Evolutionary conservation across 2,113 vertebrate genomes (phyloP).

Genomic region (Catagonus wagneri): DNA sequence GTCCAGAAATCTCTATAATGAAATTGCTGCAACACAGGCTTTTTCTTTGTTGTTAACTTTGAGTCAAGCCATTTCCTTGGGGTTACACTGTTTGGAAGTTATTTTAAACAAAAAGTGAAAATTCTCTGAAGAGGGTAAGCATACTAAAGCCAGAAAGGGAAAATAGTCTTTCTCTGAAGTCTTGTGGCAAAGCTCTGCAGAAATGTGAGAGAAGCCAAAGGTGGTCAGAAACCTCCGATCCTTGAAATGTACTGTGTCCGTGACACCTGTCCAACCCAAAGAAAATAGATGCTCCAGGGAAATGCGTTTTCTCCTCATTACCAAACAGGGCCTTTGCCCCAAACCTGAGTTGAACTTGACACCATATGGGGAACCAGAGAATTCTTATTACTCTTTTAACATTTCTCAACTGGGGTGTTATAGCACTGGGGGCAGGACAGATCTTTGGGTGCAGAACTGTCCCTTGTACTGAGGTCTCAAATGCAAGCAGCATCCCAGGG

Average conservation of each 20-base stretch:
- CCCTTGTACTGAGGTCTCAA: neutral
- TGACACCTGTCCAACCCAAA: neutral
- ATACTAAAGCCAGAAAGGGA: neutral
- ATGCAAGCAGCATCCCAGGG: neutral
- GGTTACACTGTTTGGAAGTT: neutral
- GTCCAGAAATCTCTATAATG: neutral
- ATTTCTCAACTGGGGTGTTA: neutral
- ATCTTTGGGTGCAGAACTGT: neutral
- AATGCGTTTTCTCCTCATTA: neutral
- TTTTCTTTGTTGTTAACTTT: neutral
- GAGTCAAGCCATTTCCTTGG: neutral
- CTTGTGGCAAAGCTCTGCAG: conserved; percentile 2
- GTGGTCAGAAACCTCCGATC: neutral
- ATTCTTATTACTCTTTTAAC: neutral
- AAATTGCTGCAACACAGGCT: neutral
- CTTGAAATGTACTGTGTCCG: neutral
- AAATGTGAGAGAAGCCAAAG: neutral
- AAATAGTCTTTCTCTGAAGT: neutral
- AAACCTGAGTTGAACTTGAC: neutral
- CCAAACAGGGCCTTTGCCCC: neutral
- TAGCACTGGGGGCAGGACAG: neutral
- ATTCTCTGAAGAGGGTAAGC: neutral
- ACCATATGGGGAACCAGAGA: neutral
- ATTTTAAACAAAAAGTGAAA: conserved; percentile 1
- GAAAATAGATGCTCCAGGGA: neutral